Evolutionary conservation across 2,888 invertebrate genomes (phyloP), one percentile per base, ranked within the genome.

Genomic region (Elaeidobius kamerunicus): DNA sequence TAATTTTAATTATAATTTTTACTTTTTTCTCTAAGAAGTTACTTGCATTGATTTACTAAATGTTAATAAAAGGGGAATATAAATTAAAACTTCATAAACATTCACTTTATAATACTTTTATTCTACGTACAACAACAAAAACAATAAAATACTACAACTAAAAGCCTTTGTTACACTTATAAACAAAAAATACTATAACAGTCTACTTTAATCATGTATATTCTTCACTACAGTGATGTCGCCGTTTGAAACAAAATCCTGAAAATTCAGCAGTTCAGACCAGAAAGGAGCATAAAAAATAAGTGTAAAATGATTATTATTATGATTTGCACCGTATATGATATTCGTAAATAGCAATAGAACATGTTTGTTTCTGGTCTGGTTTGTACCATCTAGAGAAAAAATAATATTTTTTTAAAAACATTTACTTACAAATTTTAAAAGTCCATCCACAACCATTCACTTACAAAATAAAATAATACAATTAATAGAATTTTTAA

Each of bases 101-200:
- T 40, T 20, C 40, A 40, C 12, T 42, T 54, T 54, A 42, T 56
- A 56, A 46, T 53, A 50, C 30, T 49, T 56, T 53, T 53, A 56
- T 56, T 53, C 56, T 56, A 56, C 50, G 47, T 47, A 49, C 56
- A 56, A 56, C 56, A 56, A 56, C 52, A 55, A 52, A 56, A 56
- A 56, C 52, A 56, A 53, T 53, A 56, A 56, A 56, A 52, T 56
- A 47, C 50, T 55, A 55, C 35, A 47, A 47, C 56, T 56, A 56
- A 49, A 45, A 56, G 46, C 48, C 48, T 45, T 52, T 52, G 46
- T 45, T 49, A 53, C 52, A 53, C 43, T 44, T 49, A 50, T 48
- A 51, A 51, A 57, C 39, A 51, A 51, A 57, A 50, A 57, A 57
- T 57, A 57, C 57, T 55, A 51, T 42, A 55, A 49, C 55, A 57